Evolutionary conservation across 2,888 invertebrate genomes (phyloP).

Genomic region (Tinea pellionella): DNA sequence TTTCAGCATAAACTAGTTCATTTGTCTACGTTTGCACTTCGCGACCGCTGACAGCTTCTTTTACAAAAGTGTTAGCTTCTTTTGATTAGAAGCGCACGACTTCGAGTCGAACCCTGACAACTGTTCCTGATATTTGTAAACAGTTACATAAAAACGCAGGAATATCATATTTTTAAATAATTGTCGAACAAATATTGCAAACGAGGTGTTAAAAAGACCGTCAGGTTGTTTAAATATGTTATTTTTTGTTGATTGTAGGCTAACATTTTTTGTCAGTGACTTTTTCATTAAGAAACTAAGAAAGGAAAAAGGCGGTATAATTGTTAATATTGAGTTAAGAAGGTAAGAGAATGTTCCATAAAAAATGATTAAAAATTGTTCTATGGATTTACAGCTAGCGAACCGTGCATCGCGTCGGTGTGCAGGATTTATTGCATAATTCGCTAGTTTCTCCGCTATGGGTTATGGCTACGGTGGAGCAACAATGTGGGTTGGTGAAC

Average conservation of each 20-base stretch:
- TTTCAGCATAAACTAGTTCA: slow-evolving; percentile 50
- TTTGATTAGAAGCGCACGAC: slow-evolving; percentile 55
- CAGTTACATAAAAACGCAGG: background rate
- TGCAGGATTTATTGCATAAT: slow-evolving; percentile 25
- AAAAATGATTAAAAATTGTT: slow-evolving; percentile 14
- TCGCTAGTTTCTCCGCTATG: slow-evolving; percentile 14
- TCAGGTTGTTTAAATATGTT: slow-evolving; percentile 7
- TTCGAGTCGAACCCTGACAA: slow-evolving; percentile 20
- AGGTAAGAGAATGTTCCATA: background rate
- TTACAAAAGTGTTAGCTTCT: slow-evolving; percentile 44
- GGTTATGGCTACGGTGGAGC: slow-evolving; percentile 19
- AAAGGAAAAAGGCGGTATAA: background rate
- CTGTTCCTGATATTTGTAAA: background rate
- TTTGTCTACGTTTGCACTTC: slow-evolving; percentile 61
- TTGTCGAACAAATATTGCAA: slow-evolving; percentile 8
- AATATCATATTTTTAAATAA: background rate
- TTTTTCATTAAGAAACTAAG: background rate
- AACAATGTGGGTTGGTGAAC: slow-evolving; percentile 28
- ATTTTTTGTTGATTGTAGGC: background rate
- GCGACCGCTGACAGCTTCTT: slow-evolving; percentile 42
- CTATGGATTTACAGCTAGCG: slow-evolving; percentile 21
- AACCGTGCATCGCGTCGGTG: slow-evolving; percentile 20
- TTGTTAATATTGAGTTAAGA: background rate
- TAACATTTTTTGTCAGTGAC: background rate
- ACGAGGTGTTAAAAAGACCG: slow-evolving; percentile 4